A percentile compares a stretch with the other conserved stretches of the same genome.
phyloP scores from a whole-genome alignment of 2,113 vertebrate species.

The Noctilio leporinus region DNA sequence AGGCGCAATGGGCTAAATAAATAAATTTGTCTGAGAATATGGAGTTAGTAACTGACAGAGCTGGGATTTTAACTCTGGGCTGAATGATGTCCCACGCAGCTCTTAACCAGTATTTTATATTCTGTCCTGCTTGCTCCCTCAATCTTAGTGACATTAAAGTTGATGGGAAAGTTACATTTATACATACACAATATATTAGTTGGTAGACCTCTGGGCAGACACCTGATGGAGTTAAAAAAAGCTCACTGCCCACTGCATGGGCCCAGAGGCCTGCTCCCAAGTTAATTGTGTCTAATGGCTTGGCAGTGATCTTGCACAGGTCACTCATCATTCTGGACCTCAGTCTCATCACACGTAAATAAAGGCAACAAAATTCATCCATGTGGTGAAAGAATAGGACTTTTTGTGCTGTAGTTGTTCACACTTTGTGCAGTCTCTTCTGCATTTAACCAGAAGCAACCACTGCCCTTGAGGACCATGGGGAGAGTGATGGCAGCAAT shows the following conservation, averaged over 20 bases:
- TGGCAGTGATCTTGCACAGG: background rate
- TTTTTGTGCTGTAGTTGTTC: background rate
- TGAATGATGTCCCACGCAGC: background rate
- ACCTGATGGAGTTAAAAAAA: background rate
- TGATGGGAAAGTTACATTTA: background rate
- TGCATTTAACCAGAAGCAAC: background rate
- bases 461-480: background rate
- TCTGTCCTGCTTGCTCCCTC: background rate
- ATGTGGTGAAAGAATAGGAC: background rate
- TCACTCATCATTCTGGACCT: background rate
- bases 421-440: background rate
- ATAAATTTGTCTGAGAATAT: background rate
- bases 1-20: background rate
- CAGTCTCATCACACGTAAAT: background rate
- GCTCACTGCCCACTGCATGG: background rate
- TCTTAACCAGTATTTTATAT: background rate
- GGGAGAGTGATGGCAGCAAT: background rate
- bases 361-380: background rate
- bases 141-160: background rate
- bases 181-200: background rate
- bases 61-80: background rate
- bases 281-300: too few species aligned
- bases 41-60: background rate
- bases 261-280: background rate
- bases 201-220: background rate